Conservation (phyloP, 2,113 vertebrate genomes). For the Platysteira castanea region DNA sequence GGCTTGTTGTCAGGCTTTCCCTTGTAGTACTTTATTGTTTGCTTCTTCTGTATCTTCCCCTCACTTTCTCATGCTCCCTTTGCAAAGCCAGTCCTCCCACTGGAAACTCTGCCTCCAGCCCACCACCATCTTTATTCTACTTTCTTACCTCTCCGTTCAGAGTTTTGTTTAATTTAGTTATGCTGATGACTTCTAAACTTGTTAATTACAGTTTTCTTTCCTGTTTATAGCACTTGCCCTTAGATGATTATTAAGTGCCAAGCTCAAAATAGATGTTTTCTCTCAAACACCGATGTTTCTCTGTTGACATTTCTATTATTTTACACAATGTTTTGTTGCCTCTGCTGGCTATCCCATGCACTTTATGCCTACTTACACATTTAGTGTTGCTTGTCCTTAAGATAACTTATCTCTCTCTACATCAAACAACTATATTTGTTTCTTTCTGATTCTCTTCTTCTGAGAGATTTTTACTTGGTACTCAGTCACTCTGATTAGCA, state of each 20-base stretch:
- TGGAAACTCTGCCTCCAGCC: neutral
- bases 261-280: neutral
- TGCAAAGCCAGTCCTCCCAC: neutral
- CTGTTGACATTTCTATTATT: neutral
- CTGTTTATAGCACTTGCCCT: neutral
- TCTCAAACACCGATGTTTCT: neutral
- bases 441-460: neutral
- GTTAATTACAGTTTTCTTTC: neutral
- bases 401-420: neutral
- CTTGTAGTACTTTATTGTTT: neutral
- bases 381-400: neutral
- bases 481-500: neutral
- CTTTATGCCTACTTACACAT: neutral
- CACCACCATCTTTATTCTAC: neutral
- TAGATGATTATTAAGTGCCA: neutral
- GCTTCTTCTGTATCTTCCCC: neutral
- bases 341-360: neutral
- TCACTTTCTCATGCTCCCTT: neutral
- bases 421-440: neutral
- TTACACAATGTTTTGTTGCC: neutral
- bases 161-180: neutral
- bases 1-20: neutral
- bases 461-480: neutral
- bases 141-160: neutral
- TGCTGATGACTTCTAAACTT: neutral